A percentile compares a stretch with the other conserved stretches of the same genome.
Conservation (phyloP, 2,113 vertebrate species). For the Arizona elegans region DNA sequence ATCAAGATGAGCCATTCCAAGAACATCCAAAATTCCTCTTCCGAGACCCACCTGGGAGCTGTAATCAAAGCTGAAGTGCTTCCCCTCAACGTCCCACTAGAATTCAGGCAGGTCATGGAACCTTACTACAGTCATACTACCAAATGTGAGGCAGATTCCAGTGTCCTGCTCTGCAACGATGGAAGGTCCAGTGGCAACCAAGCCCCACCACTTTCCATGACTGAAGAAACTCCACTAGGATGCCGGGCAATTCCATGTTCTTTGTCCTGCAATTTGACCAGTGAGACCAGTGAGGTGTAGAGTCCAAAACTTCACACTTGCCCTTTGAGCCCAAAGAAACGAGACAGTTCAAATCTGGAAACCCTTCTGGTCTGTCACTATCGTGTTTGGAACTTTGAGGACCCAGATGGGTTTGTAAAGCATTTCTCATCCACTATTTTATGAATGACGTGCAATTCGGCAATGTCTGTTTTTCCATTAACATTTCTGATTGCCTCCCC, state of each 20-base stretch:
- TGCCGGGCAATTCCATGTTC: slow-evolving; percentile 55
- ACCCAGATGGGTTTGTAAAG: not conserved
- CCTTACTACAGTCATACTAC: slow-evolving; percentile 82
- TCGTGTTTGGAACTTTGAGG: not conserved
- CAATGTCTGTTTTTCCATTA: not conserved
- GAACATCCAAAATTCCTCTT: slow-evolving; percentile 24
- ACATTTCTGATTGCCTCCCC: not conserved
- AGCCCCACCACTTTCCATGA: slow-evolving; percentile 23
- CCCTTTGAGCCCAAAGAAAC: not conserved
- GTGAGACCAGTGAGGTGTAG: slow-evolving; percentile 30
- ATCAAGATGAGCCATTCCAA: slow-evolving; percentile 75
- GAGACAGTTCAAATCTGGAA: not conserved
- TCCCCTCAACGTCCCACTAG: slow-evolving; percentile 58
- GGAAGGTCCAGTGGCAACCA: slow-evolving; percentile 57
- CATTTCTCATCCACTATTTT: not conserved
- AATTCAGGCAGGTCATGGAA: slow-evolving; percentile 62
- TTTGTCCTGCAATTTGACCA: slow-evolving; percentile 52
- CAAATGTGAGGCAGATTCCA: slow-evolving; percentile 96
- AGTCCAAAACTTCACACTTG: not conserved
- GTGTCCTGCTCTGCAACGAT: slow-evolving; percentile 83
- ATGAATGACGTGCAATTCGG: not conserved
- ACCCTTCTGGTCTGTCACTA: rapidly evolving
- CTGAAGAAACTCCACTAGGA: slow-evolving; percentile 48
- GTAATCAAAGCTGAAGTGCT: slow-evolving; percentile 74
- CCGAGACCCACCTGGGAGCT: slow-evolving; percentile 8